phyloP scores from a whole-genome alignment of 2,888 invertebrate species.

The Nebria brevicollis region DNA sequence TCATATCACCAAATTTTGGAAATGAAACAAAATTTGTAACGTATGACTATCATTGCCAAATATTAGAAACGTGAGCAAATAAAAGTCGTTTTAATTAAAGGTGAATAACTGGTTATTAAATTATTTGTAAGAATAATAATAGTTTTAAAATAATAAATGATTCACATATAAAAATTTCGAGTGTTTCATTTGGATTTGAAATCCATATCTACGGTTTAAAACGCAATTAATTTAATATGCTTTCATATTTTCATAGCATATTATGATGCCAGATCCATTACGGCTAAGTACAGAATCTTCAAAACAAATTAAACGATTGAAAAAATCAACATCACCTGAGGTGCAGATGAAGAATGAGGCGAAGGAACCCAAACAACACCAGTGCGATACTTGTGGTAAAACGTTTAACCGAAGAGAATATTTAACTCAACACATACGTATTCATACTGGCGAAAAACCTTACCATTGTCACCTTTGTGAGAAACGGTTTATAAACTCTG shows the following conservation, averaged over 20 bases:
- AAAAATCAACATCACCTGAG: conserved; percentile 43
- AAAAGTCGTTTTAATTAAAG: too few species aligned
- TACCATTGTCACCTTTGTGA: conserved; percentile 57
- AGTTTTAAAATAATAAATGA: too few species aligned
- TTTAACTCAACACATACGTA: conserved; percentile 56
- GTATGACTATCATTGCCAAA: too few species aligned
- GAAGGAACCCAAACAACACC: conserved; percentile 56
- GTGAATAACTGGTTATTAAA: too few species aligned
- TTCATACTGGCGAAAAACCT: conserved; percentile 57
- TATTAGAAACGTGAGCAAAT: too few species aligned
- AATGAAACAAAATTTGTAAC: too few species aligned
- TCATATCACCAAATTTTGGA: too few species aligned
- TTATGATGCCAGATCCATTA: conserved; percentile 29
- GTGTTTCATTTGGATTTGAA: too few species aligned
- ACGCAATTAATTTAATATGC: not conserved
- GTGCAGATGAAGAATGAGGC: conserved; percentile 48
- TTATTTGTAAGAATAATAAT: too few species aligned
- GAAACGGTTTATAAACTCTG: conserved; percentile 56
- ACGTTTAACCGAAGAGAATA: conserved; percentile 59
- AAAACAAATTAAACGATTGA: conserved; percentile 39
- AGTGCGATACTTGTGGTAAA: conserved; percentile 60
- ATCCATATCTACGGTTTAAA: too few species aligned
- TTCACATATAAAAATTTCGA: too few species aligned
- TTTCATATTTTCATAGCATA: conserved; percentile 17
- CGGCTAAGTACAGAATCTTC: conserved; percentile 23